A percentile compares a stretch with the other conserved stretches of the same genome.
These are phyloP conservation scores for Siniperca knerii DNA, from an alignment of 2,113 vertebrate genomes.

Conservation along the genomic window DNA sequence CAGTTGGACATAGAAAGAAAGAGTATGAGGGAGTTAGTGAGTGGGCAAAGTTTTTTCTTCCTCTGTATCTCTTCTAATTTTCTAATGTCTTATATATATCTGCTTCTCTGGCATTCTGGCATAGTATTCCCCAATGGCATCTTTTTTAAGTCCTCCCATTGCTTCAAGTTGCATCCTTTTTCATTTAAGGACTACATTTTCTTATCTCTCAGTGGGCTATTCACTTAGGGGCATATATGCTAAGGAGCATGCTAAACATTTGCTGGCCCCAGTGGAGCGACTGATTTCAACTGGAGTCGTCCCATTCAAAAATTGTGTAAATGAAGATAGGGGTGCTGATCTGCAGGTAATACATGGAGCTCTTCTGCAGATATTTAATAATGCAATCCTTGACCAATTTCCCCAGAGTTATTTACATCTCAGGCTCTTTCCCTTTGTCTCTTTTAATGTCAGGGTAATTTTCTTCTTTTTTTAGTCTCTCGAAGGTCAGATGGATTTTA, in stretches of 20 bases:
- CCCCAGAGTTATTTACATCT: slow-evolving; percentile 5
- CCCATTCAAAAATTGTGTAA: slow-evolving; percentile 27
- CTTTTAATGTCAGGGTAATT: slow-evolving; percentile 37
- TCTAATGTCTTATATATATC: slow-evolving; percentile 9
- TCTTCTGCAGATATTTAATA: slow-evolving; percentile 24
- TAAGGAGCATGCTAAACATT: slow-evolving; percentile 45
- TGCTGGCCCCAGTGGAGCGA: slow-evolving; percentile 38
- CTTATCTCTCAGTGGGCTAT: slow-evolving; percentile 45
- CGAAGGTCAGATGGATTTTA: slow-evolving; percentile 21
- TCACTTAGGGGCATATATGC: slow-evolving; percentile 44
- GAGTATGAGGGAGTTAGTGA: slow-evolving; percentile 11
- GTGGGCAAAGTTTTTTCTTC: slow-evolving; percentile 1
- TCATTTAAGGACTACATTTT: slow-evolving; percentile 35
- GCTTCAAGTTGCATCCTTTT: slow-evolving; percentile 30
- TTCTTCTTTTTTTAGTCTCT: slow-evolving; percentile 4
- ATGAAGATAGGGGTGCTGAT: slow-evolving; percentile 16
- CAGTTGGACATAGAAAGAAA: slow-evolving; percentile 35
- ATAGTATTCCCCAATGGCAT: slow-evolving; percentile 14
- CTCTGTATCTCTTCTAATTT: slow-evolving; percentile 28
- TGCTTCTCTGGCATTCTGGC: slow-evolving; percentile 12
- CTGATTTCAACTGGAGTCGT: slow-evolving; percentile 35
- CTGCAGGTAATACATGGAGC: slow-evolving; percentile 13
- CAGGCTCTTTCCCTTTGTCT: slow-evolving; percentile 11
- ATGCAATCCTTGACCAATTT: slow-evolving; percentile 24
- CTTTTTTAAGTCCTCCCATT: slow-evolving; percentile 25